Evolutionary conservation across 1,140 invertebrate species (phyloP).

Genomic region (Meteorus sp.): DNA sequence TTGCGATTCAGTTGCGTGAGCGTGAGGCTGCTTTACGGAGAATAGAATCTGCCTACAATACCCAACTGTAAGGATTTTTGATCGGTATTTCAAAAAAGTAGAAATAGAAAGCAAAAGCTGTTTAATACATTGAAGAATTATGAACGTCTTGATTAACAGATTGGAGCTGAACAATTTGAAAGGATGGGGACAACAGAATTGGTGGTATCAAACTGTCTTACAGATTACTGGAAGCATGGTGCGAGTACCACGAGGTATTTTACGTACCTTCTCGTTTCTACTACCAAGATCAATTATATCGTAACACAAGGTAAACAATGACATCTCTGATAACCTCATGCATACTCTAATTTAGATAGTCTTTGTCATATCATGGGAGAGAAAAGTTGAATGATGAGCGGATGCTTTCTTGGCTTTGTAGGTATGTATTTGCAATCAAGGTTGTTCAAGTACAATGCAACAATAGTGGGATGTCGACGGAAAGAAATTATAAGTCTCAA

Average conservation of each 20-base stretch:
- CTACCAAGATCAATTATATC: slow-evolving; percentile 28
- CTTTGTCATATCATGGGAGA: no score
- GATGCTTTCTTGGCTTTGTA: no score
- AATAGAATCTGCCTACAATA: slow-evolving; percentile 39
- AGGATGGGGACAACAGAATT: slow-evolving; percentile 36
- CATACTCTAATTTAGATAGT: no score
- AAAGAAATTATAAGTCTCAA: no score
- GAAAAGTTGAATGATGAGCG: no score
- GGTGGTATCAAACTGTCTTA: slow-evolving; percentile 49
- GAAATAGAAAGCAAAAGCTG: not conserved
- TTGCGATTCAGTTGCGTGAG: slow-evolving; percentile 41
- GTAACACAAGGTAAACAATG: not conserved
- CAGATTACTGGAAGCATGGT: slow-evolving; percentile 51
- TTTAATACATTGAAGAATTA: not conserved
- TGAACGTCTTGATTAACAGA: slow-evolving; percentile 31
- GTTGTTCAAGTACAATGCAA: no score
- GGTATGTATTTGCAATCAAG: no score
- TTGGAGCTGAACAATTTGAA: slow-evolving; percentile 42
- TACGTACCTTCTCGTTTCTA: slow-evolving; percentile 47
- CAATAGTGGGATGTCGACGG: no score
- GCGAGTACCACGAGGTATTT: slow-evolving; percentile 45
- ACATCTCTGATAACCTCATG: not conserved
- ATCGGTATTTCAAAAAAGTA: slow-evolving; percentile 14
- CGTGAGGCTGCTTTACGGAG: slow-evolving; percentile 37
- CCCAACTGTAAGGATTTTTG: slow-evolving; percentile 39